These are phyloP conservation scores for Nixonia krombeini DNA, from an alignment of 1,140 invertebrate species.

Conservation along the genomic window DNA sequence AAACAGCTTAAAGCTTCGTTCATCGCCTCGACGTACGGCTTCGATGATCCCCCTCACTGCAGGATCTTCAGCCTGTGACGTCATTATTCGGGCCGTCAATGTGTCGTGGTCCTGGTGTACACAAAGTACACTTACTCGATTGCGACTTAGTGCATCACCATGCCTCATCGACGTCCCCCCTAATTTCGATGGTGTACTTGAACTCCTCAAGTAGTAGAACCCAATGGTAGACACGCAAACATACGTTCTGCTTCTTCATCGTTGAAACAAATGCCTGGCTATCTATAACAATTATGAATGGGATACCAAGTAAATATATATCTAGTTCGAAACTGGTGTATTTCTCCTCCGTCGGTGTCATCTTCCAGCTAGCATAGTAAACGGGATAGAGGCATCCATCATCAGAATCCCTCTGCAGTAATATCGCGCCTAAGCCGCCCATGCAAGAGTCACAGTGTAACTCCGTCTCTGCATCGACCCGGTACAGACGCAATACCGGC, in stretches of 20 bases:
- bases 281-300: slow-evolving; percentile 12
- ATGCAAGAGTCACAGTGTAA: background rate
- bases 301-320: slow-evolving; percentile 10
- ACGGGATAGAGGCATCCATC: slow-evolving; percentile 45
- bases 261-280: background rate
- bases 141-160: slow-evolving; percentile 37
- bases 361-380: slow-evolving; percentile 50
- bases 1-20: background rate
- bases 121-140: slow-evolving; percentile 6
- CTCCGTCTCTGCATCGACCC: slow-evolving; percentile 7
- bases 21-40: background rate
- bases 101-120: background rate
- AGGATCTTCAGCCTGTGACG: slow-evolving; percentile 22
- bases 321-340: slow-evolving; percentile 51
- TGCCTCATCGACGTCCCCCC: slow-evolving; percentile 38
- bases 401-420: slow-evolving; percentile 39
- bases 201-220: slow-evolving; percentile 47
- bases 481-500: background rate
- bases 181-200: slow-evolving; percentile 33
- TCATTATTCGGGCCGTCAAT: slow-evolving; percentile 12
- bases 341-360: slow-evolving; percentile 40
- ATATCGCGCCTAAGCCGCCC: slow-evolving; percentile 23
- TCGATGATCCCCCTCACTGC: slow-evolving; percentile 26
- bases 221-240: slow-evolving; percentile 9
- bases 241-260: slow-evolving; percentile 10